Evolutionary conservation across 2,888 invertebrate genomes (phyloP).

Genomic region (Apoda limacodes): DNA sequence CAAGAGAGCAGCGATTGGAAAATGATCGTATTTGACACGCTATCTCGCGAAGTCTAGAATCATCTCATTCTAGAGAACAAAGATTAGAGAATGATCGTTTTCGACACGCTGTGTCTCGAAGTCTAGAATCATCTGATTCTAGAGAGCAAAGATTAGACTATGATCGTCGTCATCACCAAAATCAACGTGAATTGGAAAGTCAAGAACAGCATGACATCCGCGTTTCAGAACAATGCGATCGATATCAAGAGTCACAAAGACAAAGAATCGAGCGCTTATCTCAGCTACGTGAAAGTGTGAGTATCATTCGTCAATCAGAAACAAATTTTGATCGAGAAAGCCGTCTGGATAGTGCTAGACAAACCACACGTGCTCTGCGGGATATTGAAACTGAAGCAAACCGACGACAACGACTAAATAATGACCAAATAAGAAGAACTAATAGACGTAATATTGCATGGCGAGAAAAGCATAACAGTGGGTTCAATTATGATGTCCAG

Average conservation of each 20-base stretch:
- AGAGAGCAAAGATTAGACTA: constrained; percentile 2
- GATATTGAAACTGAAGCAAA: constrained; percentile 6
- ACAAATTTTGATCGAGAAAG: constrained; percentile 6
- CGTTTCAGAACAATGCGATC: constrained; percentile 8
- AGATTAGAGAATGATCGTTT: too few relatives aligned
- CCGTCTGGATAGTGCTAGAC: constrained; percentile 6
- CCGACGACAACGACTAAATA: constrained; percentile 5
- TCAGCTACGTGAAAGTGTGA: constrained; percentile 7
- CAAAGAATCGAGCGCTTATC: constrained; percentile 6
- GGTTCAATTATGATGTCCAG: too few relatives aligned
- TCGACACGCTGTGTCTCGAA: constrained; percentile 6
- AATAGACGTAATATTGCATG: constrained; percentile 6
- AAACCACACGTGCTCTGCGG: constrained; percentile 4
- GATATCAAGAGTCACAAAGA: constrained; percentile 8
- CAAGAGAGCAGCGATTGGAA: not conserved
- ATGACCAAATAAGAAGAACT: constrained; percentile 8
- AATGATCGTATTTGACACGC: not conserved
- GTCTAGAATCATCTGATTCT: constrained; percentile 7
- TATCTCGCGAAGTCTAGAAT: too few relatives aligned
- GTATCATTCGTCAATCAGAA: constrained; percentile 6
- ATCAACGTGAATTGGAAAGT: constrained; percentile 9
- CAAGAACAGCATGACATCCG: constrained; percentile 9
- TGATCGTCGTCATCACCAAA: constrained; percentile 5
- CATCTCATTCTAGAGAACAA: too few relatives aligned
- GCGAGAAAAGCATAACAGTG: too few relatives aligned